Conservation (phyloP, 2,888 invertebrate species). For the Eupithecia inturbata region DNA sequence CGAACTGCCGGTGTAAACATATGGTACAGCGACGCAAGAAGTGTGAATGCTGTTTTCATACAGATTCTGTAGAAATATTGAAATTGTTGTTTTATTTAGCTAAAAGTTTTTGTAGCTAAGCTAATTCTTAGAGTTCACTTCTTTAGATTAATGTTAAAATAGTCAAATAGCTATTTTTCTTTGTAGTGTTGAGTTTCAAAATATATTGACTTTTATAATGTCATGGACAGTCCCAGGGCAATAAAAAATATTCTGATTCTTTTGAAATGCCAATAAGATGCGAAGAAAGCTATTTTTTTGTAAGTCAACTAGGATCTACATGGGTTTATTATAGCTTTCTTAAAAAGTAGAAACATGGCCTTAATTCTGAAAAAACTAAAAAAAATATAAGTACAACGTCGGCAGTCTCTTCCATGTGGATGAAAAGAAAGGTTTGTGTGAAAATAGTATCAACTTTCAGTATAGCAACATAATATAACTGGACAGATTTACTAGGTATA, state of each 20-base stretch:
- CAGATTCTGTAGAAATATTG: not conserved
- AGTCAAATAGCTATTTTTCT: too few species aligned
- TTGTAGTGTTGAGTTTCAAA: not conserved
- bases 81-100: not conserved
- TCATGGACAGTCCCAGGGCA: not conserved
- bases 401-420: not conserved
- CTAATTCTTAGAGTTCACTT: too few species aligned
- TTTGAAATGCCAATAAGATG: not conserved
- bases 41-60: conserved; percentile 4
- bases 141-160: too few species aligned
- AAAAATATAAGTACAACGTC: not conserved
- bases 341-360: not conserved
- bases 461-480: conserved; percentile 41
- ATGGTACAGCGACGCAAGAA: conserved; percentile 21
- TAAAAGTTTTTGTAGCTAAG: not conserved
- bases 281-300: not conserved
- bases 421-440: not conserved
- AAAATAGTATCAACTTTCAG: not conserved
- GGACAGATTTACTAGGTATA: conserved; percentile 62
- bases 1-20: conserved; percentile 29
- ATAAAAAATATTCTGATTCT: not conserved
- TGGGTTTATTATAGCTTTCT: not conserved
- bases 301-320: not conserved
- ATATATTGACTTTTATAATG: not conserved
- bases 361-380: too few species aligned